Base-by-base conservation (phyloP, 2,888 invertebrate genomes). In the Hemistola chrysoprasaria region DNA sequence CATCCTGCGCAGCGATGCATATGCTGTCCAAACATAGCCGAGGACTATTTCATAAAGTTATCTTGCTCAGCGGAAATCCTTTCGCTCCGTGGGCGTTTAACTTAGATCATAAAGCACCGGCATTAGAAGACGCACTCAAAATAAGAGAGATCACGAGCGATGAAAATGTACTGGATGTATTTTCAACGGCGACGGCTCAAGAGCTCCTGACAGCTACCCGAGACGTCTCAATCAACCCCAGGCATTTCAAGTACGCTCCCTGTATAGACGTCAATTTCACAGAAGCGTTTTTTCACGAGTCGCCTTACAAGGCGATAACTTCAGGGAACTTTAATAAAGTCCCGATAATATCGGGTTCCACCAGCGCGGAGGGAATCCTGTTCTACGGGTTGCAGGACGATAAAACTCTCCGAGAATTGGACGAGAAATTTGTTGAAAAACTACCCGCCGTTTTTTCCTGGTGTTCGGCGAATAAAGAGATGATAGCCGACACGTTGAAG, bases 11-110 rank as follows among this genome's bases (percentile, higher is more conserved):
- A 0, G 71, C 77, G 0, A 76, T 85, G 77, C 87, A 84, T 39
- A 53, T 87, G 11, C 55, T 87, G 0, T 78, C 86, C 0, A 69
- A 67, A 33, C 48, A 51, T 3, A 85, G 85, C 42, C 54, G 51
- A 47, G 81, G 80, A 28, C 45, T 88, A 11, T 88, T 85, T 38
- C 87, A 88, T 47, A 85, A 84, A 64, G 69, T 72, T 1, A 75
- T 87, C 20, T 57, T 87, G 1, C 63, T 86, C 54, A 88, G 87
- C 28, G 87, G 87, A 2, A 66, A 71, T 0, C 65, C 78, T 1
- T 40, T 86, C 0, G 56, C 79, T 0, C 71, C 86, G 0, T 87
- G 87, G 86, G 78, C 86, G 5, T 82, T 78, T 42, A 86, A 85
- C 33, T 7, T 66, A 1, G 80, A 83, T 11, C 71, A 75, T 0